Conservation (phyloP, 2,888 invertebrate genomes). For the Hirtodrosophila histrioides region DNA sequence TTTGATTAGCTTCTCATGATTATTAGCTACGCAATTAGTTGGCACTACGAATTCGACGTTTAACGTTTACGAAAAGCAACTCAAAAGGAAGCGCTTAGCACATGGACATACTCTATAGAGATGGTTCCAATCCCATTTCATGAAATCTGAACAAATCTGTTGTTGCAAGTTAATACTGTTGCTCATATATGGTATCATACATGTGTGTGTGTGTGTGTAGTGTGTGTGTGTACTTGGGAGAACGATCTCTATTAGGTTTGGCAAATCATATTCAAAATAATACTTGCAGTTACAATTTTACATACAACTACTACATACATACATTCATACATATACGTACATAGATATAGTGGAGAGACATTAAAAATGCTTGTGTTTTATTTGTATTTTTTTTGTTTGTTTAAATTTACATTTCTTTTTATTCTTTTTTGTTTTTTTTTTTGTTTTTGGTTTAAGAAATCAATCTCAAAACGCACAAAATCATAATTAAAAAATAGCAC, state of each 20-base stretch:
- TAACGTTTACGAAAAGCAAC: conserved; percentile 49
- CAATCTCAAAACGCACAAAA: conserved; percentile 76
- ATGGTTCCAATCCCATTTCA: conserved; percentile 26
- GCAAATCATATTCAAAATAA: conserved; percentile 23
- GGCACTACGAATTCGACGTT: conserved; percentile 52
- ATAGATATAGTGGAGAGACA: conserved; percentile 22
- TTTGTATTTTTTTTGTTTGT: conserved; percentile 25
- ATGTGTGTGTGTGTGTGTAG: conserved; percentile 2
- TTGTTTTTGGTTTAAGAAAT: conserved; percentile 61
- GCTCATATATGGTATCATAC: not conserved
- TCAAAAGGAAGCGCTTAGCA: conserved; percentile 45
- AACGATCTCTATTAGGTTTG: conserved; percentile 45
- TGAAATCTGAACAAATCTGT: conserved; percentile 7
- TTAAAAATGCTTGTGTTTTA: conserved; percentile 63
- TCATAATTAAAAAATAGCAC: conserved; percentile 66
- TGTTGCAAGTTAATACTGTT: conserved; percentile 44
- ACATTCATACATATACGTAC: conserved; percentile 17
- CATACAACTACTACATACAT: conserved; percentile 20
- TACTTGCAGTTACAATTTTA: conserved; percentile 13
- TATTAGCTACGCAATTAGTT: conserved; percentile 53
- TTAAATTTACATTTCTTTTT: conserved; percentile 65
- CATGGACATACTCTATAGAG: conserved; percentile 39
- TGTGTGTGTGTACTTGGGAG: conserved; percentile 2
- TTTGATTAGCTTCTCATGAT: conserved; percentile 74
- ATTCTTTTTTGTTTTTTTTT: conserved; percentile 39